Evolutionary conservation across 2,888 invertebrate genomes (phyloP), one percentile per base, ranked within the genome.

Genomic region (Teinopalpus imperialis): DNA sequence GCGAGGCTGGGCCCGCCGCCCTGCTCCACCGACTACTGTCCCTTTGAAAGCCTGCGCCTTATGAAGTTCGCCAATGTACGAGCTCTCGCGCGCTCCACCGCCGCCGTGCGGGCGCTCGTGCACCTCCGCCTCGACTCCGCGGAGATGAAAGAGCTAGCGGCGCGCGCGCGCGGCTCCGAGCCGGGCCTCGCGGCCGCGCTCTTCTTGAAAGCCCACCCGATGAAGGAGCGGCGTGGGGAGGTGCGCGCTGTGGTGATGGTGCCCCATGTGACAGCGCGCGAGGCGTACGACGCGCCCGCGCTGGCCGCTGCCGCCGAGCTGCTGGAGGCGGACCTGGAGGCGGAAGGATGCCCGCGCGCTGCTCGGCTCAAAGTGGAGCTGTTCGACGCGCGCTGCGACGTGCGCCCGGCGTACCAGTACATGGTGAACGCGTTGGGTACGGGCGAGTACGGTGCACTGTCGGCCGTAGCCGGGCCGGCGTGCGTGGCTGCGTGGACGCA

Each of bases 391-490:
- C 69, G 64, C n/a, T 85, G 86, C 53, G 66, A 73, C 30, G 75
- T 78, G 4, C 57, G 74, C 21, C 59, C 60, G 37, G 81, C 80
- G 0, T 76, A 78, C 56, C 73, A 74, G 51, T 75, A 75, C 51
- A 58, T 83, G 48, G 67, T 70, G 40, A 74, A 74, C 54, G 77
- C 80, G 14, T 67, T 74, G n/a, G 69, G 72, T 23, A 56, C 69
- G 8, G 61, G 61, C 7, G 82, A 82, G 55, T 83, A 71, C 60
- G 72, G 70, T 13, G 63, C 73, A 41, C 63, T 83, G 56, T 65
- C 82, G 26, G 81, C 69, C 8, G 68, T 77, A 47, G 77, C 69
- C 26, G 86, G 83, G 1, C 82, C 83, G 13, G 78, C 80, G 50
- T 86, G 86, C 58, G 78, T 71, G 39, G 74, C 68, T 1, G 73